phyloP scores from a whole-genome alignment of 2,888 invertebrate species.

The Electrophaes corylata region DNA sequence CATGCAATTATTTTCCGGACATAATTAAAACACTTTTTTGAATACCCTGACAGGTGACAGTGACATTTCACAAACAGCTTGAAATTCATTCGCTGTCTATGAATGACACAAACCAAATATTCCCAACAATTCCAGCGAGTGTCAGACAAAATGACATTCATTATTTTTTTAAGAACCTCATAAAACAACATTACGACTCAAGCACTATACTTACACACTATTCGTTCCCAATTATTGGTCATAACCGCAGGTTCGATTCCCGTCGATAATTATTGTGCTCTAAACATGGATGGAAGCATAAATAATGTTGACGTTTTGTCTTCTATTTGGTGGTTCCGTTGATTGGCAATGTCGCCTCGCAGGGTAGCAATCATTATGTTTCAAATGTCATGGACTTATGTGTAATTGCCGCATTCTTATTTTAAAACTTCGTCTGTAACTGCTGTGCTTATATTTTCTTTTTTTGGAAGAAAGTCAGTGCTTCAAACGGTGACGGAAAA shows the following conservation, averaged over 20 bases:
- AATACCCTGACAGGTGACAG: not conserved
- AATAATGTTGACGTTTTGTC: slow-evolving; percentile 48
- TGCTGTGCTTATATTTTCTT: too few relatives aligned
- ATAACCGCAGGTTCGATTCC: slow-evolving; percentile 75
- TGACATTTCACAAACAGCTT: not conserved
- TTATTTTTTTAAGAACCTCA: slow-evolving; percentile 71
- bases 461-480: too few relatives aligned
- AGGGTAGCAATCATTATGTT: not conserved
- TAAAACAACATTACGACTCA: slow-evolving; percentile 71
- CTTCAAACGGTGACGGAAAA: too few relatives aligned
- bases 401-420: not conserved
- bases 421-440: not conserved
- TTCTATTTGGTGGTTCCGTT: slow-evolving; percentile 43
- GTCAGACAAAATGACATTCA: slow-evolving; percentile 70
- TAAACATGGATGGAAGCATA: slow-evolving; percentile 47
- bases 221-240: slow-evolving; percentile 76
- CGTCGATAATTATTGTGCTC: slow-evolving; percentile 70
- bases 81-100: not conserved
- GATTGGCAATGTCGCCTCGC: slow-evolving; percentile 37
- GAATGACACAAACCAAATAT: slow-evolving; percentile 33
- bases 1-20: not conserved
- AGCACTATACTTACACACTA: slow-evolving; percentile 72
- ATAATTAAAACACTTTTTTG: not conserved
- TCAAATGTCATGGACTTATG: slow-evolving; percentile 2
- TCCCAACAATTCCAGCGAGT: slow-evolving; percentile 39